Evolutionary conservation across 2,888 invertebrate genomes (phyloP).

Genomic region (Brachypterus glaber): DNA sequence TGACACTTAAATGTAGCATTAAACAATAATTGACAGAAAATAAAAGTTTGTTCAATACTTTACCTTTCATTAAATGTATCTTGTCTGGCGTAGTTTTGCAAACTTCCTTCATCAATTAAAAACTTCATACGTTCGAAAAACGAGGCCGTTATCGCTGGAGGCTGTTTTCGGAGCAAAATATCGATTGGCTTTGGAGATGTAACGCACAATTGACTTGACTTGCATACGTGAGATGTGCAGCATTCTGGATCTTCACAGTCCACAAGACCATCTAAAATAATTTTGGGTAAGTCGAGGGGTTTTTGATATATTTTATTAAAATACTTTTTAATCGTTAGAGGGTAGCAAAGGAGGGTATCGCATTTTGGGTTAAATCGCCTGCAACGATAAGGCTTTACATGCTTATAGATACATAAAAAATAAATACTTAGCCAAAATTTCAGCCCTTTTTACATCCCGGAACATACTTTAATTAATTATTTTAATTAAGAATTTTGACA

Average conservation of each 20-base stretch:
- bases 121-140: slow-evolving; percentile 99
- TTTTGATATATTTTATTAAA: not conserved
- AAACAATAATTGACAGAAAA: slow-evolving; percentile 6
- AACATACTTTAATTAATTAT: no score
- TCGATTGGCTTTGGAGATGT: slow-evolving; percentile 94
- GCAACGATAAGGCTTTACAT: not conserved
- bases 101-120: slow-evolving; percentile 93
- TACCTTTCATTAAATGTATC: slow-evolving; percentile 98
- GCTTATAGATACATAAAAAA: no score
- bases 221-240: slow-evolving; percentile 74
- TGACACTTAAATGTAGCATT: slow-evolving; percentile 6
- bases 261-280: slow-evolving; percentile 75
- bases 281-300: not conserved
- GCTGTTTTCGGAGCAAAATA: slow-evolving; percentile 88
- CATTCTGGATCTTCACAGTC: slow-evolving; percentile 99
- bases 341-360: no score
- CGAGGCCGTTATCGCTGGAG: slow-evolving; percentile 92
- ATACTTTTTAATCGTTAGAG: not conserved
- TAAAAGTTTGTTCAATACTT: slow-evolving; percentile 13
- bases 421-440: no score
- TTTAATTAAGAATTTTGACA: no score
- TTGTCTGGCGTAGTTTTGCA: slow-evolving; percentile 93
- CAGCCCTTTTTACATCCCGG: no score
- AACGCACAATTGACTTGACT: slow-evolving; percentile 82
- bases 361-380: no score